phyloP scores from a whole-genome alignment of 2,888 invertebrate species.

The Axea sp. region DNA sequence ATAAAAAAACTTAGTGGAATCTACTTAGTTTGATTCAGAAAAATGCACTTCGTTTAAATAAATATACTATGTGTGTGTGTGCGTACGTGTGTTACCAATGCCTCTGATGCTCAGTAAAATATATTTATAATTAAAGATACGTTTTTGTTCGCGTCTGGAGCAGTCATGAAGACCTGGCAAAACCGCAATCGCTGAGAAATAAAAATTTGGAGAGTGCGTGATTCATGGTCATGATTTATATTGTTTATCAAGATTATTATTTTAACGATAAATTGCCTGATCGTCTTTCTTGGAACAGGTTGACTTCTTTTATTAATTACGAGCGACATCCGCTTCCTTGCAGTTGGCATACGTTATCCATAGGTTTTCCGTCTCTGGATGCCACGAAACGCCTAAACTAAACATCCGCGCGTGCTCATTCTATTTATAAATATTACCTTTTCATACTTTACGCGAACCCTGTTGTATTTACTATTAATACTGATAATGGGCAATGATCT shows the following conservation, averaged over 20 bases:
- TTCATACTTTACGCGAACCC: slow-evolving; percentile 20
- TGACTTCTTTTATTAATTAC: slow-evolving; percentile 66
- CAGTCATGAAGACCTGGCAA: no score
- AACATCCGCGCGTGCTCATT: slow-evolving; percentile 59
- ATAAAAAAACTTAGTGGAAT: not conserved
- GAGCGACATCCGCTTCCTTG: slow-evolving; percentile 67
- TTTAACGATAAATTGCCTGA: slow-evolving; percentile 57
- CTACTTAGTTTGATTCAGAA: no score
- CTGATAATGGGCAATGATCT: not conserved
- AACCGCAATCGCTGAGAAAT: slow-evolving; percentile 48
- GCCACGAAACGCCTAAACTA: slow-evolving; percentile 58
- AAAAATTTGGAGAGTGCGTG: slow-evolving; percentile 39
- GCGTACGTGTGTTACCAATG: no score
- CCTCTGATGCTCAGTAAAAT: no score
- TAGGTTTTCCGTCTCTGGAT: slow-evolving; percentile 51
- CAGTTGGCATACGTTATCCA: slow-evolving; percentile 63
- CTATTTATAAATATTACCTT: slow-evolving; percentile 64
- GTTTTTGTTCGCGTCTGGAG: no score
- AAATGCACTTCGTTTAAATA: no score
- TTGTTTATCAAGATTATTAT: slow-evolving; percentile 58
- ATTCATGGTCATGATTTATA: slow-evolving; percentile 52
- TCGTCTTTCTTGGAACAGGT: slow-evolving; percentile 54
- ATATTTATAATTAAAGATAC: no score
- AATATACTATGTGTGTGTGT: no score
- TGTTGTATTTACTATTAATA: slow-evolving; percentile 23